Evolutionary conservation across 2,797 vertebrate species (phyloP), one percentile per base, ranked within the genome.

Genomic region (Helicolenus hilgendorfi): DNA sequence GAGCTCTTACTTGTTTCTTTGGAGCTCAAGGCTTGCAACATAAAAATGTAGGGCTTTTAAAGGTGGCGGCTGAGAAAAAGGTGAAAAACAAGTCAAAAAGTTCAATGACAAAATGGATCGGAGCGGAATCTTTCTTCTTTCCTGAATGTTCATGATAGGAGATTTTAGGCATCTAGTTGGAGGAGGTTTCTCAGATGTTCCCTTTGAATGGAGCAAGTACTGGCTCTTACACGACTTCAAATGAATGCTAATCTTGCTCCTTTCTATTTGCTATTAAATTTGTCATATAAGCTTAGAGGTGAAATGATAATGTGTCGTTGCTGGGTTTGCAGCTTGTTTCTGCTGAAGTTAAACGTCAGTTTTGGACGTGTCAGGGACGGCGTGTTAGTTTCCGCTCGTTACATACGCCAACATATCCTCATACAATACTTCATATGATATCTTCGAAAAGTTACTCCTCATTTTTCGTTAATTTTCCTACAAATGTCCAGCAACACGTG

Each of bases 1-100:
- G 41, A 85, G 82, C 80, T 86, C 69, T 79, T 63, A 56, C 81
- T 78, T 60, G 67, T 85, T 79, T 72, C 3, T 22, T 22, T 41
- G 18, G 35, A 75, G 68, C 3, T 1, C 14, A 33, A 72, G 72
- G 65, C 45, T 68, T 62, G 53, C 5, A 64, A 53, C 14, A 55
- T 64, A 77, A 71, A 79, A 80, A 70, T 53, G 22, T 33, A 18
- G 11, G 27, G 36, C 77, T 79, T 62, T 24, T 69, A 81, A 84
- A 75, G 38, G 41, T 67, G 13, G 41, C 18, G 33, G 77, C 55
- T 24, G n/a, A 70, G 22, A 36, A 76, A 71, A 76, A 26, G 5
- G 18, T 69, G 15, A 74, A 73, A 73, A 75, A 78, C 29, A 74
- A 29, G 31, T 38, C 24, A 64, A 59, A 84, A 80, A 35, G 14